Percentiles rank a stretch among this genome's conserved stretches.
Conservation (phyloP, 2,113 vertebrate species). For the Carlito syrichta region DNA sequence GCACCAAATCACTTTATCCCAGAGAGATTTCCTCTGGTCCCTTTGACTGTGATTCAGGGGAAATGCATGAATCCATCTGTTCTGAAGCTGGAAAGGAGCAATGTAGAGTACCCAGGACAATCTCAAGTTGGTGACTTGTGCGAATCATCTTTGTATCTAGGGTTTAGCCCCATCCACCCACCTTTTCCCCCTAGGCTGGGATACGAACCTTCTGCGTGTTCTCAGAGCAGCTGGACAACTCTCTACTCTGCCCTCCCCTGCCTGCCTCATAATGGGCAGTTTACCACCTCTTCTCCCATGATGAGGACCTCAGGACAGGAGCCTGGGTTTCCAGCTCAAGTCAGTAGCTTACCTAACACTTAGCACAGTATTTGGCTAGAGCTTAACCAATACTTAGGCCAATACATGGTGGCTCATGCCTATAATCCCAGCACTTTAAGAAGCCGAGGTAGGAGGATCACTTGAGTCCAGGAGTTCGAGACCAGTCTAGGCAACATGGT, state of each 20-base stretch:
- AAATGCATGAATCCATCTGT: neutral
- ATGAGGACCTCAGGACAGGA: neutral
- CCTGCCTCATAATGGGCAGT: rapidly evolving
- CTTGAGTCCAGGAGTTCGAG: too few relatives aligned
- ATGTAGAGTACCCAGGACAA: neutral
- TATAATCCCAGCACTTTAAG: too few relatives aligned
- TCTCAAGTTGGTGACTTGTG: neutral
- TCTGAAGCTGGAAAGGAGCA: neutral
- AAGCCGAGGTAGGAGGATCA: too few relatives aligned
- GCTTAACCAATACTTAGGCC: neutral
- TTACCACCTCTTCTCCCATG: neutral
- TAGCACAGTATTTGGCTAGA: neutral
- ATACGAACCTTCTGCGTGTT: neutral
- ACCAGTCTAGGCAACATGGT: too few relatives aligned
- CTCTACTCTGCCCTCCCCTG: neutral
- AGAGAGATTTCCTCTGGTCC: conserved; percentile 52
- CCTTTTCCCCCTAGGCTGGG: neutral
- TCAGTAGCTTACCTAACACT: neutral
- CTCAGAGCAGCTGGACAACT: neutral
- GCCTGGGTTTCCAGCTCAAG: neutral
- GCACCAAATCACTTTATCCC: conserved; percentile 64
- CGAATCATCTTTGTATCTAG: neutral
- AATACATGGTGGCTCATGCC: too few relatives aligned
- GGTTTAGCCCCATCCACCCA: neutral
- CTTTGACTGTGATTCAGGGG: conserved; percentile 11